Evolutionary conservation across 2,888 invertebrate genomes (phyloP).

Genomic region (Drosophila paramelanica): DNA sequence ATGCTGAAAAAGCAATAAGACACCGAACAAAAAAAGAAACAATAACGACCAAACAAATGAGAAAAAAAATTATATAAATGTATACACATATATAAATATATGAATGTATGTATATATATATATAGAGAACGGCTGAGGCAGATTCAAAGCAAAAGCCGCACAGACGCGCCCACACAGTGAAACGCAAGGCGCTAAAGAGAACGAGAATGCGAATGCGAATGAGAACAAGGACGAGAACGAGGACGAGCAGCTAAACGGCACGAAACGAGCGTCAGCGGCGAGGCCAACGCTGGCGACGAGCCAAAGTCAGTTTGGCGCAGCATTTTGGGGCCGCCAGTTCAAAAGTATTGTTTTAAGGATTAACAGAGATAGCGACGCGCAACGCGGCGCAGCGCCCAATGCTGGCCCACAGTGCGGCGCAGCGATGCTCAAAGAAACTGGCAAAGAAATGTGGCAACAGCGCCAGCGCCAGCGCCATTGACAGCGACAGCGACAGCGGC

Average conservation of each 20-base stretch:
- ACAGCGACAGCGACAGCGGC: slow-evolving; percentile 20
- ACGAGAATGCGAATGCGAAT: slow-evolving; percentile 11
- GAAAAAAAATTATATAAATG: slow-evolving; percentile 13
- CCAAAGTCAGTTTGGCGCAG: slow-evolving; percentile 47
- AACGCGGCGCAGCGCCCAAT: slow-evolving; percentile 31
- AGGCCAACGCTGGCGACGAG: slow-evolving; percentile 30
- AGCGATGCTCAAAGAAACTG: slow-evolving; percentile 39
- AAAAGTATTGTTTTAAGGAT: slow-evolving; percentile 77
- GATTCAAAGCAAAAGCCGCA: slow-evolving; percentile 46
- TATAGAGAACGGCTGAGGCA: slow-evolving; percentile 33
- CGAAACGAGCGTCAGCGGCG: slow-evolving; percentile 42
- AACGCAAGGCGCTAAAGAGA: slow-evolving; percentile 5
- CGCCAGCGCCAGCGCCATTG: slow-evolving; percentile 53
- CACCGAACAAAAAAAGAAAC: slow-evolving; percentile 18
- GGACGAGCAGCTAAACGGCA: slow-evolving; percentile 46
- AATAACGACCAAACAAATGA: slow-evolving; percentile 39
- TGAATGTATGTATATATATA: no score
- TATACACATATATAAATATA: no score
- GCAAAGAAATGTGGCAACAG: slow-evolving; percentile 69
- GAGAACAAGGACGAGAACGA: background rate
- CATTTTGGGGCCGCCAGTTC: slow-evolving; percentile 59
- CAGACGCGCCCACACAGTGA: slow-evolving; percentile 37
- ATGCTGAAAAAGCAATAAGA: slow-evolving; percentile 33
- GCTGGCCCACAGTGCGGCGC: slow-evolving; percentile 5
- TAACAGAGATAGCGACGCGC: slow-evolving; percentile 46